phyloP scores from a whole-genome alignment of 2,888 invertebrate species.

The Drosophila lacicola region DNA sequence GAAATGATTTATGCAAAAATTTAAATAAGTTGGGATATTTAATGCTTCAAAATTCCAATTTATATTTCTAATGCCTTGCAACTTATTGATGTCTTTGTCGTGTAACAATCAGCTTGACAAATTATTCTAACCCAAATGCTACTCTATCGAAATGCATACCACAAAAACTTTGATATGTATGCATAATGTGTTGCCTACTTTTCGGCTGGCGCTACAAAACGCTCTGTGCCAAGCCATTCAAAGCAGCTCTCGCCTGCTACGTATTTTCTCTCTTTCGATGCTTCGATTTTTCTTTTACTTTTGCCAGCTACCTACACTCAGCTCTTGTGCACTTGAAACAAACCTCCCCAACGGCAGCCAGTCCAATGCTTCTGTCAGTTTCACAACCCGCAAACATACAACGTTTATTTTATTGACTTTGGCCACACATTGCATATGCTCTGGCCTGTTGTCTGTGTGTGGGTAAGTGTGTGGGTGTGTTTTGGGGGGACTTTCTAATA shows the following conservation, averaged over 20 bases:
- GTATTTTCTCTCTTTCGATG: slow-evolving; percentile 19
- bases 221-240: slow-evolving; percentile 22
- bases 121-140: background rate
- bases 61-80: no score
- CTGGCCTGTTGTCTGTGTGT: slow-evolving; percentile 37
- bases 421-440: slow-evolving; percentile 57
- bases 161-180: slow-evolving; percentile 55
- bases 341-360: background rate
- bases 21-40: no score
- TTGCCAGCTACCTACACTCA: slow-evolving; percentile 35
- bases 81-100: background rate
- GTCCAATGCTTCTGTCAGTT: slow-evolving; percentile 13
- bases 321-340: slow-evolving; percentile 16
- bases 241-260: slow-evolving; percentile 24
- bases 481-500: slow-evolving; percentile 68
- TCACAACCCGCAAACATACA: slow-evolving; percentile 63
- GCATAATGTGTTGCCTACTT: slow-evolving; percentile 74
- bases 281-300: slow-evolving; percentile 40
- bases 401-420: slow-evolving; percentile 80
- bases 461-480: slow-evolving; percentile 29
- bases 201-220: slow-evolving; percentile 49
- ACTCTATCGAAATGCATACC: slow-evolving; percentile 17
- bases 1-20: no score
- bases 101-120: slow-evolving; percentile 1
- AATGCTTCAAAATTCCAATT: no score